A percentile compares a stretch with the other conserved stretches of the same genome.
These are phyloP conservation scores for Podocnemis expansa DNA, from an alignment of 2,113 vertebrate genomes.

Conservation along the genomic window DNA sequence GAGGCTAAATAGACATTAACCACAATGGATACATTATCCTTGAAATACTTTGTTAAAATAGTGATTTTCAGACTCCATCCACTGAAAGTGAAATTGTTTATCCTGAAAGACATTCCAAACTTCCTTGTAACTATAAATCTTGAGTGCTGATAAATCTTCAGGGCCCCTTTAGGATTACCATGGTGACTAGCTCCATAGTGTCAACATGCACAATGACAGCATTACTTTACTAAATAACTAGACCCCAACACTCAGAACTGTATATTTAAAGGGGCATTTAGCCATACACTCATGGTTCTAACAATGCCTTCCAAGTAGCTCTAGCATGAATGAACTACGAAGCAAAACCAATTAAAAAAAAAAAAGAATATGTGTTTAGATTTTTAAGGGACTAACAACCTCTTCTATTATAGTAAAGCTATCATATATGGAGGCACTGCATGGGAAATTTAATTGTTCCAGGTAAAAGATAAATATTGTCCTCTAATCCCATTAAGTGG, in stretches of 20 bases:
- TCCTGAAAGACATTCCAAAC: background rate
- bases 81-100: background rate
- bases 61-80: background rate
- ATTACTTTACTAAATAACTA: background rate
- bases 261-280: background rate
- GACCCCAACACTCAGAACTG: background rate
- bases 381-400: background rate
- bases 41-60: background rate
- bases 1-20: background rate
- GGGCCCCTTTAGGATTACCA: background rate
- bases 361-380: background rate
- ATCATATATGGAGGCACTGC: background rate
- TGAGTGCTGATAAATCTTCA: background rate
- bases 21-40: background rate
- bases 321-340: background rate
- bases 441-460: background rate
- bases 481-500: background rate
- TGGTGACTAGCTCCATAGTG: background rate
- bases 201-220: background rate
- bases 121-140: background rate
- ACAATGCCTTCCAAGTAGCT: rapidly evolving
- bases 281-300: background rate
- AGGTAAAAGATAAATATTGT: background rate
- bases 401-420: background rate
- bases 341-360: background rate